Conservation (phyloP, 30 jellyfish, hydroid and myxozoan species). For the Haliclystus octoradiatus region DNA sequence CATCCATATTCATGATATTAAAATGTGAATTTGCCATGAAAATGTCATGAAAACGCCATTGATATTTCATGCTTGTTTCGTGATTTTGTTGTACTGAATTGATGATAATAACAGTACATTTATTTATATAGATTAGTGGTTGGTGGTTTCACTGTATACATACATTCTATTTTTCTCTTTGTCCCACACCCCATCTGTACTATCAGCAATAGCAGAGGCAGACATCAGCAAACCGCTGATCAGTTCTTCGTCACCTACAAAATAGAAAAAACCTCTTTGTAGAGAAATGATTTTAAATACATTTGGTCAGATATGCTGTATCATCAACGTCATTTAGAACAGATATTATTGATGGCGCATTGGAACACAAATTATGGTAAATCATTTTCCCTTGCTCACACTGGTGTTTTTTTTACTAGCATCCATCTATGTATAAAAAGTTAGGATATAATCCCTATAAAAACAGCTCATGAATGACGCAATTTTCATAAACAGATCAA, state of each 20-base stretch:
- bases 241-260: constrained; percentile 23
- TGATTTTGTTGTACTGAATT: too few relatives aligned
- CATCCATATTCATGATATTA: not conserved
- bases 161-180: not conserved
- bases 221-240: constrained; percentile 30
- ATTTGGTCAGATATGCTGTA: too few relatives aligned
- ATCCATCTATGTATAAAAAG: too few relatives aligned
- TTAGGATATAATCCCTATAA: too few relatives aligned
- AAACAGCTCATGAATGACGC: too few relatives aligned
- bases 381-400: too few relatives aligned
- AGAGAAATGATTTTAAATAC: too few relatives aligned
- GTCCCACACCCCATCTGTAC: constrained; percentile 29
- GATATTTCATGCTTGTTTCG: too few relatives aligned
- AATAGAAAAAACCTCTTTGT: not conserved
- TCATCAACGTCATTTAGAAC: not conserved
- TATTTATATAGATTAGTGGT: not conserved
- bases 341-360: not conserved
- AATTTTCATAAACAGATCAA: too few relatives aligned
- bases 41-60: too few relatives aligned
- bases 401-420: too few relatives aligned
- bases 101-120: not conserved
- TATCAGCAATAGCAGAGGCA: constrained; percentile 24
- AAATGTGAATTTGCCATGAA: too few relatives aligned
- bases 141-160: not conserved
- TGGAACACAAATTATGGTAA: not conserved